These are phyloP conservation scores for Brachionus calyciflorus DNA, from an alignment of 1,140 invertebrate genomes.

Conservation along the genomic window DNA sequence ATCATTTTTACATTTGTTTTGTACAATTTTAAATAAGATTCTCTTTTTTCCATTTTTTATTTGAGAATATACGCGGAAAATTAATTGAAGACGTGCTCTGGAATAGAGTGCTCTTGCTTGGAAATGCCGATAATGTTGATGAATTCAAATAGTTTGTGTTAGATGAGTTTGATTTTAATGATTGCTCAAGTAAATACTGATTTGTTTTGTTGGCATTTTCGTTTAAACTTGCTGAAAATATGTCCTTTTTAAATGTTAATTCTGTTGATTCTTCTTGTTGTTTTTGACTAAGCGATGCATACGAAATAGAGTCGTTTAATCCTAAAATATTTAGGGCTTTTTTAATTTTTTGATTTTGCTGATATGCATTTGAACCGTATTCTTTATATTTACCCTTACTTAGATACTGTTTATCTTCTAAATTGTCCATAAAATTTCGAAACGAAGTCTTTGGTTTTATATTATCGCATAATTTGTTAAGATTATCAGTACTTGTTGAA, in stretches of 20 bases:
- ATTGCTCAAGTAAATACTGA: not conserved
- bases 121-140: not conserved
- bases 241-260: not conserved
- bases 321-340: slow-evolving; percentile 35
- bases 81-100: slow-evolving; percentile 17
- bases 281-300: not conserved
- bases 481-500: not conserved
- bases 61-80: slow-evolving; percentile 11
- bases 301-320: slow-evolving; percentile 26
- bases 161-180: not conserved
- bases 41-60: slow-evolving; percentile 40
- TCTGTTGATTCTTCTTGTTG: not conserved
- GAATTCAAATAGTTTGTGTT: slow-evolving; percentile 12
- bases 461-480: not conserved
- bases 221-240: not conserved
- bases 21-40: slow-evolving; percentile 24
- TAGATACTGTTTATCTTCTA: not conserved
- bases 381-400: too few species aligned
- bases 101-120: not conserved
- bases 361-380: not conserved
- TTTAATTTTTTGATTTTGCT: slow-evolving; percentile 28
- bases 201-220: slow-evolving; percentile 1
- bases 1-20: too few species aligned
- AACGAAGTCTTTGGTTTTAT: too few species aligned
- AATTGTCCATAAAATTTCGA: not conserved